Conservation (phyloP, 2,888 invertebrate genomes). For the Lysandra bellargus region DNA sequence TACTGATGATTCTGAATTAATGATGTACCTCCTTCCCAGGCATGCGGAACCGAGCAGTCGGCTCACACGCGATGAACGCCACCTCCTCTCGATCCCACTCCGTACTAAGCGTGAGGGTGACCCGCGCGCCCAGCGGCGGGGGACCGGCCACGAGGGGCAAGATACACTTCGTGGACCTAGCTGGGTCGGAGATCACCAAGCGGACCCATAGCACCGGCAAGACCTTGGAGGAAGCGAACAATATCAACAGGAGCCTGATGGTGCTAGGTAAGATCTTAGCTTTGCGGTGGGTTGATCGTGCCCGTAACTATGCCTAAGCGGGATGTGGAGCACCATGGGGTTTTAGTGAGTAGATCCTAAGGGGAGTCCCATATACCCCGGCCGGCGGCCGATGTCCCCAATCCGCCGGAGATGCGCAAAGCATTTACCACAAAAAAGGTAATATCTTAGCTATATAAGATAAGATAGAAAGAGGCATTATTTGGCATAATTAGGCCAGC, state of each 20-base stretch:
- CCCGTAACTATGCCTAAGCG: no score
- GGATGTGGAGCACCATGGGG: no score
- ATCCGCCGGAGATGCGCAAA: no score
- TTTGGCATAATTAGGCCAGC: no score
- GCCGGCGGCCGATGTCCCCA: no score
- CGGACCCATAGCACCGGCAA: constrained; percentile 93
- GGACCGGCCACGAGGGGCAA: constrained; percentile 95
- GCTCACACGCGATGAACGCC: constrained; percentile 95
- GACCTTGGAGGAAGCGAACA: constrained; percentile 95
- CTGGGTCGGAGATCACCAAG: constrained; percentile 98
- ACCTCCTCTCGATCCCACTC: constrained; percentile 96
- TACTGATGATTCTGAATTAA: not conserved
- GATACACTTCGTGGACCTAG: constrained; percentile 96
- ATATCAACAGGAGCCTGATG: constrained; percentile 97
- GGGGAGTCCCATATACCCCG: no score
- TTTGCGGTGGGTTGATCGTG: not conserved
- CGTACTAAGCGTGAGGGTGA: constrained; percentile 93
- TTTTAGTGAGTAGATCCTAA: no score
- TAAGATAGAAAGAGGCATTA: no score
- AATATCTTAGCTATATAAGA: no score
- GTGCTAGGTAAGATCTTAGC: constrained; percentile 85
- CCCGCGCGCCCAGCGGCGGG: constrained; percentile 89
- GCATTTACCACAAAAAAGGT: no score
- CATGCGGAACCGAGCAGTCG: constrained; percentile 93
- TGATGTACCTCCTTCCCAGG: constrained; percentile 74